Evolutionary conservation across 2,797 vertebrate species (phyloP).

Genomic region (Emys orbicularis): DNA sequence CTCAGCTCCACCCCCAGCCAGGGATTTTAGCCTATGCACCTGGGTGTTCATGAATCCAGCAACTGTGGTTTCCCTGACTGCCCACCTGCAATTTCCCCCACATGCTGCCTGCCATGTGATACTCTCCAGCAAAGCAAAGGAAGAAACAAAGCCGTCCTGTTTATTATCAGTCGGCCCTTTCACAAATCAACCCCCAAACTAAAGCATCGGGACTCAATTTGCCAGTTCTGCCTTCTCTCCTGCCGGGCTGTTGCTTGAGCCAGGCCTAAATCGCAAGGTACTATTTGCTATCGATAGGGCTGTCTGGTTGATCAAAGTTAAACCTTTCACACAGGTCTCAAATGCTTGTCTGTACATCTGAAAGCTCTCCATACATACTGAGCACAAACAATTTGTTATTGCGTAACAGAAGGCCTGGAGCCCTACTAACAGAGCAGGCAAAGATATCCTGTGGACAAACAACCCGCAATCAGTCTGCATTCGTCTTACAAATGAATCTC

Average conservation of each 20-base stretch:
- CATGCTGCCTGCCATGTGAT: too few species aligned
- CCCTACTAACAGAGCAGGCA: background rate
- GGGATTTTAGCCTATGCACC: background rate
- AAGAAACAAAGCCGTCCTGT: background rate
- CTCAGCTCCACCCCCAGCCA: background rate
- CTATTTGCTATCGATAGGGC: fast-evolving
- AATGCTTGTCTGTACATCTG: fast-evolving
- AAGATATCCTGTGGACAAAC: background rate
- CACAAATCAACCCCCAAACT: fast-evolving
- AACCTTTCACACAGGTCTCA: background rate
- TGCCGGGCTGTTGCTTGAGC: background rate
- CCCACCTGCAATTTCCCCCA: background rate
- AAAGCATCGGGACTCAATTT: background rate
- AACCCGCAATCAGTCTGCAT: background rate
- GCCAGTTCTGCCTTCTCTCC: background rate
- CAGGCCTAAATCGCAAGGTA: background rate
- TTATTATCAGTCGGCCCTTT: fast-evolving
- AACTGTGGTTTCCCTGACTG: background rate
- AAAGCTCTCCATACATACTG: fast-evolving
- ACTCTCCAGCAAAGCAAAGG: background rate
- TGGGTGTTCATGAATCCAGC: background rate
- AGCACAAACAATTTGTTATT: background rate
- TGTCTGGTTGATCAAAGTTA: background rate
- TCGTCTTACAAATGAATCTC: background rate
- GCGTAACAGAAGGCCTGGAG: background rate